Evolutionary conservation across 2,113 vertebrate genomes (phyloP), one percentile per base, ranked within the genome.

Genomic region (Alosa alosa): DNA sequence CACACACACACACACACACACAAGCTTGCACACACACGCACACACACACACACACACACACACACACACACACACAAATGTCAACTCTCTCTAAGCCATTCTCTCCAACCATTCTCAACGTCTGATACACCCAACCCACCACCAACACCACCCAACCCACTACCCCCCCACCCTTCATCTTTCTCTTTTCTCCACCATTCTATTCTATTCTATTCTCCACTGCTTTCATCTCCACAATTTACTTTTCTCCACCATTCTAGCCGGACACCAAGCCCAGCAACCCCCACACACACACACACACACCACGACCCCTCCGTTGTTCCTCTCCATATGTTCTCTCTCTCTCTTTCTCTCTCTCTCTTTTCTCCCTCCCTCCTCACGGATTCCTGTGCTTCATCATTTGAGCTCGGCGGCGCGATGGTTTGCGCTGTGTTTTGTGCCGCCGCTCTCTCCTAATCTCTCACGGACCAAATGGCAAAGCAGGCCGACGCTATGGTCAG

Each of bases 361-460:
- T 83, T 86, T 82, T 86, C 83, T 88, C 47, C 84, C 75, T 84
- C 78, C 47, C 81, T 83, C 25, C 72, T 81, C 57, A 36, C 45
- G 83, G 81, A 86, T 46, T 50, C 49, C 81, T 47, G 10, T 55
- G 64, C 52, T 86, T 83, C 81, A 60, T 84, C 81, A 78, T 84
- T 85, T 82, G 83, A 83, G 86, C 86, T 86, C 81, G 55, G 39
- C 83, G 84, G 88, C 86, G 85, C 84, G 87, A 87, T 88, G 60
- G 6, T n/a, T 85, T 83, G 68, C 83, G 8, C 82, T 87, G 85
- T 88, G 46, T 83, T 84, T 86, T 87, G 81, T 60, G 83, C 83
- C 82, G 86, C 86, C 84, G 84, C 87, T 85, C 88, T 87, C 89
- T 87, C 87, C 83, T 88, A 87, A 86, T 87, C 87, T 88, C 72